phyloP scores from a whole-genome alignment of 2,113 vertebrate species.

The Pseudonaja textilis region DNA sequence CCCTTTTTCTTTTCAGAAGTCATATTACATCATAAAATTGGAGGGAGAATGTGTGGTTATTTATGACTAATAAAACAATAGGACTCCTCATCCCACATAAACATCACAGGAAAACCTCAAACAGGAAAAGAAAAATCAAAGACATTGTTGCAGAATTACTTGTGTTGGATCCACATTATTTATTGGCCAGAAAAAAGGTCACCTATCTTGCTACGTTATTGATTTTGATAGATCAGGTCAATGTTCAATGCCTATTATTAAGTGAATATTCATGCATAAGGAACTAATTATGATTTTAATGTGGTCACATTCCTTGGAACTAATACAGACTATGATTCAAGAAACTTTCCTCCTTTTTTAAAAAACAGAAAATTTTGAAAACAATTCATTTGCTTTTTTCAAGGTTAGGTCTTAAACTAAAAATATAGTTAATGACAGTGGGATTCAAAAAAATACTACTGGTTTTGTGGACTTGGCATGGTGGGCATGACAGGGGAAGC shows the following conservation, averaged over 20 bases:
- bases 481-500: too few relatives aligned
- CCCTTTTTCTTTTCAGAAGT: constrained; percentile 35
- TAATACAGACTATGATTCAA: constrained; percentile 52
- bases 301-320: constrained; percentile 60
- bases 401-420: constrained; percentile 35
- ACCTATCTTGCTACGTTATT: background rate
- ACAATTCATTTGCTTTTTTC: constrained; percentile 45
- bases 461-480: too few relatives aligned
- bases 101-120: constrained; percentile 59
- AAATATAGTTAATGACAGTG: constrained; percentile 46
- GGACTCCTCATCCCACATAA: constrained; percentile 38
- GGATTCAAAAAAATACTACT: too few relatives aligned
- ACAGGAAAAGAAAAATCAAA: constrained; percentile 42
- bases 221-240: background rate
- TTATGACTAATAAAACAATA: constrained; percentile 52
- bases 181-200: constrained; percentile 52
- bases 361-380: constrained; percentile 34
- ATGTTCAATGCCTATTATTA: constrained; percentile 28
- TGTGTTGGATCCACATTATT: constrained; percentile 44
- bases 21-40: constrained; percentile 20
- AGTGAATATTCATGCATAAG: constrained; percentile 50
- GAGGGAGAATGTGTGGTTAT: constrained; percentile 31
- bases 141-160: constrained; percentile 55
- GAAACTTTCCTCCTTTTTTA: constrained; percentile 52
- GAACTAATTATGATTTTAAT: constrained; percentile 61